Base-by-base conservation (phyloP, 2,888 invertebrate genomes). In the Parnassius apollo region DNA sequence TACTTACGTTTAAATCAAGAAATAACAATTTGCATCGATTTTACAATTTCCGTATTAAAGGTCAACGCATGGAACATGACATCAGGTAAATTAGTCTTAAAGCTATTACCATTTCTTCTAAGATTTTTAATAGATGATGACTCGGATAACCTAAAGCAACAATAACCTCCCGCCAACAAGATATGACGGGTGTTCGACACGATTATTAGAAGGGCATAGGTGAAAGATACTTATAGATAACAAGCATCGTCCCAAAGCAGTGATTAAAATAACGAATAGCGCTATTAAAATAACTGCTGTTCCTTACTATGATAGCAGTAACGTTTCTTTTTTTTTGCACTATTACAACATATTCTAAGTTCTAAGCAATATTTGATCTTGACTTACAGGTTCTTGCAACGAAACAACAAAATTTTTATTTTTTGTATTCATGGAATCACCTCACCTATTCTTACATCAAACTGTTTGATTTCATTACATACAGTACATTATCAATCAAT, bases 161-260 rank as follows among this genome's bases (percentile, higher is more conserved):
- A 82, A 83, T 80, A 81, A 82, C 76, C 71, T 74, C 77, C 77
- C 76, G 76, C 74, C 70, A 71, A 76, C 73, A 73, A 76, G 80
- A 83, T 76, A 80, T 73, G 77, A 79, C 69, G 74, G 79, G 73
- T 74, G 75, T 76, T 77, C 76, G 75, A 85, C 81, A 82, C 84
- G 86, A 86, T 83, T 87, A 86, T 86, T 85, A 86, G 77, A 76
- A 73, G 86, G 77, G 77, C 86, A 88, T 70, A 81, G 91, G 88
- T 91, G 82, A 88, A 75, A 81, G 84, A 85, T 87, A 76, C 69
- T 73, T 84, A 87, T 86, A 85, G 79, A 73, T 79, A 80, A 80
- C 77, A 73, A 71, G 72, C 54, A 51, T 65, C 61, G 65, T 64
- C 62, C 61, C 64, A 59, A 49, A 59, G 51, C 52, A 64, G 57